These are phyloP conservation scores for Polia nebulosa DNA, from an alignment of 2,888 invertebrate species.

Conservation along the genomic window DNA sequence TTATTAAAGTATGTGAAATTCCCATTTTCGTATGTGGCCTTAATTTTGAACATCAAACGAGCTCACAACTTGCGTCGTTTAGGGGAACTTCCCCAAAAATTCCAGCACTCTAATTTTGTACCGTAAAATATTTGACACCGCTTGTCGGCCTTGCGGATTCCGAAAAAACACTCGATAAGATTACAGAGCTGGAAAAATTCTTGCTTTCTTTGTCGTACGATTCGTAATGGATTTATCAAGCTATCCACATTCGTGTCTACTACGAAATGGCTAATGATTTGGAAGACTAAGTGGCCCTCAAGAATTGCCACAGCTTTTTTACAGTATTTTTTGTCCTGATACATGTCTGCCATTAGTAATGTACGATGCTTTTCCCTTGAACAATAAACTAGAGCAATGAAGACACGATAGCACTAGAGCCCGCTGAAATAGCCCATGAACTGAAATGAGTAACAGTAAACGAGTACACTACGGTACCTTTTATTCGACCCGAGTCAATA, in stretches of 20 bases:
- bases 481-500: conserved; percentile 57
- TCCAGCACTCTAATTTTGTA: conserved; percentile 70
- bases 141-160: conserved; percentile 69
- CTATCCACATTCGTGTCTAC: conserved; percentile 54
- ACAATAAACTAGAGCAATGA: conserved; percentile 59
- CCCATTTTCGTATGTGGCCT: conserved; percentile 74
- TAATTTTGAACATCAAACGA: conserved; percentile 79
- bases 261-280: conserved; percentile 61
- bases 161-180: conserved; percentile 65
- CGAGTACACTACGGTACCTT: conserved; percentile 51
- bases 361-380: conserved; percentile 51
- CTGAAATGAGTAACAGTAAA: conserved; percentile 61
- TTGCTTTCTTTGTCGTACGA: conserved; percentile 56
- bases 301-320: conserved; percentile 44
- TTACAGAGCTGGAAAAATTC: conserved; percentile 58
- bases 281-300: conserved; percentile 48
- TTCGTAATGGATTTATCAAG: conserved; percentile 67
- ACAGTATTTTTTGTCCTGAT: conserved; percentile 36
- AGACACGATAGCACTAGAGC: conserved; percentile 46
- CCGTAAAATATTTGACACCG: conserved; percentile 76
- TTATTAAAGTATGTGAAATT: conserved; percentile 76
- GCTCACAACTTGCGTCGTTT: conserved; percentile 80
- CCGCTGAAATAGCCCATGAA: conserved; percentile 57
- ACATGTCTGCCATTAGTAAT: conserved; percentile 57
- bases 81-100: conserved; percentile 76